Evolutionary conservation across 2,113 vertebrate genomes (phyloP).

Genomic region (Dendrocopos noguchii): DNA sequence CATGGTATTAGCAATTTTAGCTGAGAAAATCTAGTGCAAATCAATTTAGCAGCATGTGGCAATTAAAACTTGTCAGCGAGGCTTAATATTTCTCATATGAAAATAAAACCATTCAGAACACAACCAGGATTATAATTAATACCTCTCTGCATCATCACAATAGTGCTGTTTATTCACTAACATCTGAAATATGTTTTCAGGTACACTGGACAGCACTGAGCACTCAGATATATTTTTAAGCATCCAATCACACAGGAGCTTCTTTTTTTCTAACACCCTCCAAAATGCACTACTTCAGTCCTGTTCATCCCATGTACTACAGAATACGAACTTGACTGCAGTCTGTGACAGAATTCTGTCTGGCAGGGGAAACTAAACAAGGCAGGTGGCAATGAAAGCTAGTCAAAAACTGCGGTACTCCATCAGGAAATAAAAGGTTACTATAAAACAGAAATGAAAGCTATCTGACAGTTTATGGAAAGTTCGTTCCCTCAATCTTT

Average conservation of each 20-base stretch:
- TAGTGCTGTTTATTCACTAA: not conserved
- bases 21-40: not conserved
- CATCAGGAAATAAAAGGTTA: not conserved
- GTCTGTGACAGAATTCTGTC: not conserved
- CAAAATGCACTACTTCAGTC: not conserved
- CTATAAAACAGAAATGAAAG: not conserved
- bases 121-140: not conserved
- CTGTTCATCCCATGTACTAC: not conserved
- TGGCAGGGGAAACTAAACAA: not conserved
- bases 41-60: not conserved
- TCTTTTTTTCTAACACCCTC: not conserved
- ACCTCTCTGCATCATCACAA: not conserved
- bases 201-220: not conserved
- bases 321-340: not conserved
- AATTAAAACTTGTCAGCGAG: not conserved
- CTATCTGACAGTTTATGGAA: not conserved
- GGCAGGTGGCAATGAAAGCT: not conserved
- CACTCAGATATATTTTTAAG: not conserved
- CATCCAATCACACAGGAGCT: not conserved
- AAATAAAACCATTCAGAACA: not conserved
- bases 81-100: not conserved
- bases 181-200: not conserved
- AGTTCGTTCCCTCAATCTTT: not conserved
- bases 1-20: not conserved
- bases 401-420: not conserved